Evolutionary conservation across 2,888 invertebrate genomes (phyloP).

Genomic region (Octonoba sinensis): DNA sequence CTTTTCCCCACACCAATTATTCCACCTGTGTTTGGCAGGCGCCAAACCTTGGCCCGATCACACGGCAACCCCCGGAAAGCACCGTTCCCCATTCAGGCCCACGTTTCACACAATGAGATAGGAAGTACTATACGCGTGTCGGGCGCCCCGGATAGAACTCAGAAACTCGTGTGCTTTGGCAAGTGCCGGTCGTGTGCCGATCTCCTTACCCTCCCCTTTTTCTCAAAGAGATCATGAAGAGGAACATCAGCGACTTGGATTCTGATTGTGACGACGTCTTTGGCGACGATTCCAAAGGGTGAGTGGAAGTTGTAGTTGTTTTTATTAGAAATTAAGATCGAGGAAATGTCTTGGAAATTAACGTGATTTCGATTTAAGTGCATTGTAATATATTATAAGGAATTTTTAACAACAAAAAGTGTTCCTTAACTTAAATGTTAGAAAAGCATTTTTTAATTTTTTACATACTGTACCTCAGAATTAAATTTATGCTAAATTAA

Average conservation of each 20-base stretch:
- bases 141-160: background rate
- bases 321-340: background rate
- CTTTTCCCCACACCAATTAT: too few relatives aligned
- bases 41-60: constrained; percentile 30
- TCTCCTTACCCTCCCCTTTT: background rate
- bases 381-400: too few relatives aligned
- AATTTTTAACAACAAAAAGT: too few relatives aligned
- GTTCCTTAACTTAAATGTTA: too few relatives aligned
- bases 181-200: constrained; percentile 38
- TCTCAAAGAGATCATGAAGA: constrained; percentile 51
- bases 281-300: constrained; percentile 64
- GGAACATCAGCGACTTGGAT: constrained; percentile 64
- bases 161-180: constrained; percentile 30
- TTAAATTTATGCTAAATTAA: too few relatives aligned
- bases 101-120: background rate
- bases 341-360: background rate
- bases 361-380: too few relatives aligned
- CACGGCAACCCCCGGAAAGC: constrained; percentile 22
- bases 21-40: background rate
- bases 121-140: constrained; percentile 49
- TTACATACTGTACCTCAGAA: too few relatives aligned
- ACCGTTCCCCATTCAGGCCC: background rate
- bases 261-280: constrained; percentile 65
- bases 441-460: too few relatives aligned
- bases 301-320: constrained; percentile 14